Evolutionary conservation across 2,113 vertebrate species (phyloP).

Genomic region (Actenoides lindsayi): DNA sequence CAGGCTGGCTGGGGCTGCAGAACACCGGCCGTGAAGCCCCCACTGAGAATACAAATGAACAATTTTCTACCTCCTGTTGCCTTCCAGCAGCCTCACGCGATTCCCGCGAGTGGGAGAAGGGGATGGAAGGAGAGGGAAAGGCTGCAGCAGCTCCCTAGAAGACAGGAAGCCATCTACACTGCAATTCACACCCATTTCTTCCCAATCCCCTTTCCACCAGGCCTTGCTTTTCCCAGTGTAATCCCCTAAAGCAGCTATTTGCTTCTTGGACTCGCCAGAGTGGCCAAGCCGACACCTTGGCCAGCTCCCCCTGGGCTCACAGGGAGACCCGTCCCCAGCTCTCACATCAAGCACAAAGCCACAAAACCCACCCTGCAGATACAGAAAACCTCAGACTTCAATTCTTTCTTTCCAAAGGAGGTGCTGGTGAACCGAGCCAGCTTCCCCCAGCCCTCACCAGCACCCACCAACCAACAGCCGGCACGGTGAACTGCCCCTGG

Average conservation of each 20-base stretch:
- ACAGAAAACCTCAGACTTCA: background rate
- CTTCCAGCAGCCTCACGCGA: background rate
- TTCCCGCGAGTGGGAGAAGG: too few relatives aligned
- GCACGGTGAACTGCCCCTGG: background rate
- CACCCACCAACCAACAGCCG: background rate
- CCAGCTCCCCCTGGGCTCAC: accelerated
- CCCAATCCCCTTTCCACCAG: background rate
- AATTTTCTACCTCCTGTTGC: background rate
- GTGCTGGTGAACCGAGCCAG: background rate
- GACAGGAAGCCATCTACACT: accelerated
- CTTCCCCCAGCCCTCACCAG: background rate
- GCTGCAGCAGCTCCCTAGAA: background rate
- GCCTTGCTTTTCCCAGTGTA: background rate
- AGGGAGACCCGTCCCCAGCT: background rate
- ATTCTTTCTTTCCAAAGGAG: background rate
- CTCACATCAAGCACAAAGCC: background rate
- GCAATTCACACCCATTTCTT: background rate
- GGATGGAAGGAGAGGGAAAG: too few relatives aligned
- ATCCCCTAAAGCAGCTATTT: background rate
- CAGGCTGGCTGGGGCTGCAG: too few relatives aligned
- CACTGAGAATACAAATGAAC: background rate
- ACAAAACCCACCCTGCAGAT: background rate
- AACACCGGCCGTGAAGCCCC: background rate
- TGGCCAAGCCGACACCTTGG: background rate
- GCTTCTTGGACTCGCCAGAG: background rate